Percentiles rank a stretch among this genome's conserved stretches.
phyloP scores from a whole-genome alignment of 2,113 vertebrate species.

The Leucosticte australis region DNA sequence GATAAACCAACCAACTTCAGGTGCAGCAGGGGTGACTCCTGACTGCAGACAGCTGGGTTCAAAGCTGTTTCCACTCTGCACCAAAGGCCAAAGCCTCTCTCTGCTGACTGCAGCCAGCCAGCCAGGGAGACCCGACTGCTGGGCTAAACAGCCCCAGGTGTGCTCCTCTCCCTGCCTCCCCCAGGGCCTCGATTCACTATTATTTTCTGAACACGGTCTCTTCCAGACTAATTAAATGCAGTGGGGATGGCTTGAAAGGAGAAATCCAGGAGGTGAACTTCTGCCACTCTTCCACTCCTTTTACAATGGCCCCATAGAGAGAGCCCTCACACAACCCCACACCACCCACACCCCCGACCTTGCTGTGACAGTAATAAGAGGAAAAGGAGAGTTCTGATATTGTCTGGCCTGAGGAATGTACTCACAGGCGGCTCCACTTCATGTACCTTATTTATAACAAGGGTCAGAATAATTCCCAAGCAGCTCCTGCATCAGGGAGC shows the following conservation, averaged over 20 bases:
- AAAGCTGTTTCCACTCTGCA: neutral
- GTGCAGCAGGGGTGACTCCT: neutral
- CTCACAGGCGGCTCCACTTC: neutral
- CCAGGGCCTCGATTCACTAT: neutral
- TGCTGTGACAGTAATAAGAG: neutral
- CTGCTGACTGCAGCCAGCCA: neutral
- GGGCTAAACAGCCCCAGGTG: neutral
- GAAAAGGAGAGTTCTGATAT: neutral
- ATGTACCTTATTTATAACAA: constrained; percentile 7
- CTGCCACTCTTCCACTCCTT: neutral
- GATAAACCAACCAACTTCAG: neutral
- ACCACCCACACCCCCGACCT: neutral
- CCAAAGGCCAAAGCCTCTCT: neutral
- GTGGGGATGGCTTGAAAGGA: neutral
- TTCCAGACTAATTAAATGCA: neutral
- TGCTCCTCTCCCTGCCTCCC: neutral
- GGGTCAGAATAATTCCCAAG: constrained; percentile 33
- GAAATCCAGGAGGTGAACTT: neutral
- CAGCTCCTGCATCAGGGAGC: constrained; percentile 4
- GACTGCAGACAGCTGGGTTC: neutral
- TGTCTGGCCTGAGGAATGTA: neutral
- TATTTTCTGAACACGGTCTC: neutral
- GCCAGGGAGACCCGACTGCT: neutral
- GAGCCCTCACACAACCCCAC: neutral
- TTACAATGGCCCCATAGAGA: neutral